Conservation (phyloP, 2,797 vertebrate genomes). For the Aphelocoma californica region DNA sequence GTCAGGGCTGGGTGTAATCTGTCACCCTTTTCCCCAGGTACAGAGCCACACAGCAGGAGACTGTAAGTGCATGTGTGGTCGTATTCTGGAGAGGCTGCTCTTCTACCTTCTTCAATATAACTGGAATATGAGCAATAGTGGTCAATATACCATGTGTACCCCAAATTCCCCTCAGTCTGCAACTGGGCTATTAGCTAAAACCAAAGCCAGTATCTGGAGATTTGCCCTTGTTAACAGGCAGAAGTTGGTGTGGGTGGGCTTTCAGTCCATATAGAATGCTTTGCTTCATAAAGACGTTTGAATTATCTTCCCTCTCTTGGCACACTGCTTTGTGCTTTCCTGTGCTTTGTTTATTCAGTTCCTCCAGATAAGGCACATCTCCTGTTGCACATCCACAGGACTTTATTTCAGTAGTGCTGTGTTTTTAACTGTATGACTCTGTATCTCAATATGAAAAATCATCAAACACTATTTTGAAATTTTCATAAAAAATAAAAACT, state of each 20-base stretch:
- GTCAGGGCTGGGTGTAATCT: neutral
- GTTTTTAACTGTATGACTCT: neutral
- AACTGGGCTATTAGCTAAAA: neutral
- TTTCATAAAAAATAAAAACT: neutral
- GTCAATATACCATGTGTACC: neutral
- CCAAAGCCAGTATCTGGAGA: neutral
- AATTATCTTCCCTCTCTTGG: neutral
- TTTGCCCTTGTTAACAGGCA: neutral
- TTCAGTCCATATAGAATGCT: neutral
- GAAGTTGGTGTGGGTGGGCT: neutral
- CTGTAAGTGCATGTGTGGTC: neutral
- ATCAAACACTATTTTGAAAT: neutral
- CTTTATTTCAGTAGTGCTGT: neutral
- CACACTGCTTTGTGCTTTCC: neutral
- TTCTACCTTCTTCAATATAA: neutral
- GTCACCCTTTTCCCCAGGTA: neutral
- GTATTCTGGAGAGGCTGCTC: neutral
- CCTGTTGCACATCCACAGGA: neutral
- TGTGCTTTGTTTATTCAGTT: neutral
- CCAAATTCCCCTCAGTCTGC: neutral
- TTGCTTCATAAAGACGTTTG: neutral
- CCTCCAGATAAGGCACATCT: neutral
- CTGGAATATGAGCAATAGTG: neutral
- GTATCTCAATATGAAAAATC: neutral
- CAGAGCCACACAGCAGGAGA: neutral